phyloP scores from a whole-genome alignment of 2,888 invertebrate species.

The Spatulosminthurus flaviceps region DNA sequence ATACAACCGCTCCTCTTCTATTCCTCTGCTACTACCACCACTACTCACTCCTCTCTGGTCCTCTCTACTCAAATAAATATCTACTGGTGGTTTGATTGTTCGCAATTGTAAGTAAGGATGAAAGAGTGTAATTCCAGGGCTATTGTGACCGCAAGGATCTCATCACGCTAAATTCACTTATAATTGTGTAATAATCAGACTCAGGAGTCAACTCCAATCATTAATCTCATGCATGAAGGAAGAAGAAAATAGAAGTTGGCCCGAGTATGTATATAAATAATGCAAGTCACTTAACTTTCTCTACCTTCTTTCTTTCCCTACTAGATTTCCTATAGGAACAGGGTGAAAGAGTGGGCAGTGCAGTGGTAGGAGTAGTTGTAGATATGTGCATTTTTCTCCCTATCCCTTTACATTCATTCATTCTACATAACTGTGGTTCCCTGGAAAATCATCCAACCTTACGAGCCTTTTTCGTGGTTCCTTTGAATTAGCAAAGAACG shows the following conservation, averaged over 20 bases:
- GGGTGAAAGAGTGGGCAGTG: too few species aligned
- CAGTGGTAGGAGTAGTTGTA: too few species aligned
- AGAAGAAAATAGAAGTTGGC: slow-evolving; percentile 15
- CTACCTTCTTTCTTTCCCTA: too few species aligned
- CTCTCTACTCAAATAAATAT: not conserved
- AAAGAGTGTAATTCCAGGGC: slow-evolving; percentile 1
- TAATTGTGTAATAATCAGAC: slow-evolving; percentile 38
- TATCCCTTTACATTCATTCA: not conserved
- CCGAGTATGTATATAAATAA: slow-evolving; percentile 14
- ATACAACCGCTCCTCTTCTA: too few species aligned
- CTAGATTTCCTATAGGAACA: too few species aligned
- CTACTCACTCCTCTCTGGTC: not conserved
- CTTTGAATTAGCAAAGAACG: too few species aligned
- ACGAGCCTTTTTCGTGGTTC: too few species aligned
- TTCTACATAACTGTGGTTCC: too few species aligned
- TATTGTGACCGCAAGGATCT: slow-evolving; percentile 10
- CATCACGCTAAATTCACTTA: slow-evolving; percentile 19
- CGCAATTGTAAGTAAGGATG: not conserved
- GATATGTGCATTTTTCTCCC: slow-evolving; percentile 5
- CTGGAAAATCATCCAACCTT: too few species aligned
- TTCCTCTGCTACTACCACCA: too few species aligned
- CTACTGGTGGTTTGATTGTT: slow-evolving; percentile 10
- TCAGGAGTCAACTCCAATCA: slow-evolving; percentile 8
- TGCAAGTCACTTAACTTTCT: not conserved
- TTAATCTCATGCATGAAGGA: slow-evolving; percentile 20